Percentiles rank a stretch among this genome's conserved stretches.
Conservation (phyloP, 2,888 invertebrate species). For the Meiosimyza platycephala region DNA sequence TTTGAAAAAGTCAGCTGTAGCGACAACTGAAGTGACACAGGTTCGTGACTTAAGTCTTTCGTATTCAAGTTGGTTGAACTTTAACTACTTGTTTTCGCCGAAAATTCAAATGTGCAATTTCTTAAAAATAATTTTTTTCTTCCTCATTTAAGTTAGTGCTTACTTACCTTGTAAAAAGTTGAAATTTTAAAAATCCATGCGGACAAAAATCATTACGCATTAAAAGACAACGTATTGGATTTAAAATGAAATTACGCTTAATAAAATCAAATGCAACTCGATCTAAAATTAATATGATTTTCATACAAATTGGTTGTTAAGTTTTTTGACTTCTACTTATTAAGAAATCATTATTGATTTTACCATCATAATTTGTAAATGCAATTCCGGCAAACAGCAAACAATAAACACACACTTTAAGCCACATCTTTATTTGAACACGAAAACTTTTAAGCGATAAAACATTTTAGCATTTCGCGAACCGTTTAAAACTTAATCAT, state of each 20-base stretch:
- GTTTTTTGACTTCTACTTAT: too few species aligned
- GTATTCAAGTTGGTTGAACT: slow-evolving; percentile 7
- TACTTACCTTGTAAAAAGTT: slow-evolving; percentile 54
- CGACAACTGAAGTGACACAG: neutral
- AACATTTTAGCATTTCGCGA: too few species aligned
- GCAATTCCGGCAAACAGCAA: slow-evolving; percentile 5
- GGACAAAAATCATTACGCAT: slow-evolving; percentile 53
- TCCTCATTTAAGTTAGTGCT: neutral
- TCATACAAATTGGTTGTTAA: slow-evolving; percentile 1
- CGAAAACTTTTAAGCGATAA: too few species aligned
- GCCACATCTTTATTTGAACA: too few species aligned
- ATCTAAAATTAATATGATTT: slow-evolving; percentile 24
- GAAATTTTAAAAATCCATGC: slow-evolving; percentile 52
- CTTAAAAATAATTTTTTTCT: too few species aligned
- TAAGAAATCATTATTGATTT: neutral
- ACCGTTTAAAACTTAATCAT: too few species aligned
- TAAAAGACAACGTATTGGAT: slow-evolving; percentile 57
- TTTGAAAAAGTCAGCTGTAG: neutral
- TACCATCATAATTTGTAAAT: slow-evolving; percentile 9
- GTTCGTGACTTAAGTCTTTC: slow-evolving; percentile 36
- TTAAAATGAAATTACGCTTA: slow-evolving; percentile 54
- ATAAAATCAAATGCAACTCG: slow-evolving; percentile 50
- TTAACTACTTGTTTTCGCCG: neutral
- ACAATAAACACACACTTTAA: slow-evolving; percentile 2
- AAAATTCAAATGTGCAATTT: too few species aligned